Percentiles rank a stretch among this genome's conserved stretches.
phyloP scores from a whole-genome alignment of 2,113 vertebrate genomes.

The Stegostoma tigrinum region DNA sequence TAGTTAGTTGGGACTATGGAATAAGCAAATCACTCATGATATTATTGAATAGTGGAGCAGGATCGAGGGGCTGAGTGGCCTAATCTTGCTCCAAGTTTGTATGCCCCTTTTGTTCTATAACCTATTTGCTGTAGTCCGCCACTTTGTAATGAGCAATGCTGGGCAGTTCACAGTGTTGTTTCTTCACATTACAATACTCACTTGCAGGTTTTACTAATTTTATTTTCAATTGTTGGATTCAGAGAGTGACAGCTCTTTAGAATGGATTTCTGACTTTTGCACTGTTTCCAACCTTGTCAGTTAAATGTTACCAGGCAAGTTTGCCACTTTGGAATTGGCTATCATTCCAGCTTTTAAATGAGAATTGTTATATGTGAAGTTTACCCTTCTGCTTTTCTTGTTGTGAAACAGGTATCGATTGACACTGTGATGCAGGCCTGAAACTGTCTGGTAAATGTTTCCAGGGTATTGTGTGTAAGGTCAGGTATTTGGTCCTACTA shows the following conservation, averaged over 20 bases:
- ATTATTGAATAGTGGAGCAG: too few species aligned
- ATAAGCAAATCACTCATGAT: too few species aligned
- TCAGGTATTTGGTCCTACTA: not conserved
- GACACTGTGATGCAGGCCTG: not conserved
- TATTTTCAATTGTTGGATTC: not conserved
- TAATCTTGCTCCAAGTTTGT: too few species aligned
- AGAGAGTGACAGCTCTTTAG: not conserved
- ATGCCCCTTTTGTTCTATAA: too few species aligned
- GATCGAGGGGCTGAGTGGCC: too few species aligned
- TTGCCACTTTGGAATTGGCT: not conserved
- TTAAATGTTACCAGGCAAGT: not conserved
- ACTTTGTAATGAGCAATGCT: not conserved
- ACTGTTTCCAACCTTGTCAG: not conserved
- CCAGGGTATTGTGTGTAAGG: not conserved
- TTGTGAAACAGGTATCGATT: not conserved
- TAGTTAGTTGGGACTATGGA: too few species aligned
- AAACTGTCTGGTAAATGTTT: not conserved
- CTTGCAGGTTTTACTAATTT: not conserved
- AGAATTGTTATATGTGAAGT: not conserved
- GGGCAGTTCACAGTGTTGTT: not conserved
- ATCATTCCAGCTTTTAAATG: not conserved
- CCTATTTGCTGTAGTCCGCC: not conserved
- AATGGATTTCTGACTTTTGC: not conserved
- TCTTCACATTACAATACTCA: not conserved
- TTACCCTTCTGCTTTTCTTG: too few species aligned